phyloP scores from a whole-genome alignment of 2,888 invertebrate genomes.

The Caenorhabditis angaria region DNA sequence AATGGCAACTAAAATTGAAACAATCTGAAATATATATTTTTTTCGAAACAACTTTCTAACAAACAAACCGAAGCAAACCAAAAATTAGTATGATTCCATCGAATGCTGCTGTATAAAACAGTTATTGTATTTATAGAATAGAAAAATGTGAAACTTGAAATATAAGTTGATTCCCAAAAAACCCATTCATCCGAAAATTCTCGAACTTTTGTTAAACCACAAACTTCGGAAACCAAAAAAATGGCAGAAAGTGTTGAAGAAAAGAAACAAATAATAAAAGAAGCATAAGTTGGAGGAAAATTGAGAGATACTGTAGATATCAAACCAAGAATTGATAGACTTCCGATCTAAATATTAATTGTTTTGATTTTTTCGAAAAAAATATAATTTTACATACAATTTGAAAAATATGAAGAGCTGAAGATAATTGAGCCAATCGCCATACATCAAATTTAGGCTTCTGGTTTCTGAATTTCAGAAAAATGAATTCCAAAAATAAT shows the following conservation, averaged over 20 bases:
- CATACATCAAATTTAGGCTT: neutral
- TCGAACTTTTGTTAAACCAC: neutral
- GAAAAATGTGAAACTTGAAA: constrained; percentile 36
- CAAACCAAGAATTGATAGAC: neutral
- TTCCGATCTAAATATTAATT: neutral
- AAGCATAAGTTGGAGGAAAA: neutral
- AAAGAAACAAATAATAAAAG: neutral
- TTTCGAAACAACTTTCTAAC: too few species aligned
- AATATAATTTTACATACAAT: neutral
- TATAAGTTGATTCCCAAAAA: constrained; percentile 41
- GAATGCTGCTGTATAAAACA: constrained; percentile 48
- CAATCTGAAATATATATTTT: constrained; percentile 15
- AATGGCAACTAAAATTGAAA: neutral
- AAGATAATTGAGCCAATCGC: neutral
- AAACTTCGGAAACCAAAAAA: neutral
- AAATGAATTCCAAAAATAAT: too few species aligned
- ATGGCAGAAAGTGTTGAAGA: neutral
- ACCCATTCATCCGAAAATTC: constrained; percentile 2
- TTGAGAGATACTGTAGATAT: neutral
- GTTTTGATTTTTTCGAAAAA: neutral
- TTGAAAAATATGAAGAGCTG: constrained; percentile 2
- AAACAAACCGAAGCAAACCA: constrained; percentile 26
- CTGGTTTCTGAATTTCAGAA: neutral
- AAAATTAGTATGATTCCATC: constrained; percentile 46
- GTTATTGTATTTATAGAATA: constrained; percentile 46